Evolutionary conservation across 2,113 vertebrate species (phyloP).

Genomic region (human (Homo sapiens)): DNA sequence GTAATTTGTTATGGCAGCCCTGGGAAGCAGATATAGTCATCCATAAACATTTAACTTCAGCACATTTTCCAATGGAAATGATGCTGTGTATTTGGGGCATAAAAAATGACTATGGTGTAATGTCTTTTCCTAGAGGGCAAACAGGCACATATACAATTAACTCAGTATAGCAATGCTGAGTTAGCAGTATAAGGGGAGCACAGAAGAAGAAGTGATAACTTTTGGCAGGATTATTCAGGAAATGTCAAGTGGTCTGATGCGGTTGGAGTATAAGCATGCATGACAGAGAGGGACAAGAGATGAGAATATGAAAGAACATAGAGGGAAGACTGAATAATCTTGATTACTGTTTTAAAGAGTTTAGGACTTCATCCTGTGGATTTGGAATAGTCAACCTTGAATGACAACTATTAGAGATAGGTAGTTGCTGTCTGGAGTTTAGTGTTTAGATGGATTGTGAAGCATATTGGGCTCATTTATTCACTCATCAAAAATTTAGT

Average conservation of each 20-base stretch:
- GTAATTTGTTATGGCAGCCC: background rate
- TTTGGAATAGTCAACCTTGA: background rate
- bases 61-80: slow-evolving; percentile 9
- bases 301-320: background rate
- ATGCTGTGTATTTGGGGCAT: background rate
- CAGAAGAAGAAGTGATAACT: background rate
- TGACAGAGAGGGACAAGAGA: background rate
- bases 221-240: background rate
- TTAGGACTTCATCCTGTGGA: background rate
- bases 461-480: background rate
- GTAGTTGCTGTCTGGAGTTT: background rate
- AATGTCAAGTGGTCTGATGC: background rate
- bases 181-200: background rate
- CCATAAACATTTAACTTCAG: slow-evolving; percentile 10
- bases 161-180: background rate
- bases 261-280: background rate
- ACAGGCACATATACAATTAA: background rate
- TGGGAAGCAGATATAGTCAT: background rate
- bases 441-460: background rate
- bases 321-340: background rate
- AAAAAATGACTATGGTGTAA: background rate
- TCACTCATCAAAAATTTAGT: background rate
- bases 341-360: slow-evolving; percentile 14
- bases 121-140: slow-evolving; percentile 26
- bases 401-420: background rate